Base-by-base conservation (phyloP, 2,797 vertebrate genomes). In the Heterohyrax brucei region DNA sequence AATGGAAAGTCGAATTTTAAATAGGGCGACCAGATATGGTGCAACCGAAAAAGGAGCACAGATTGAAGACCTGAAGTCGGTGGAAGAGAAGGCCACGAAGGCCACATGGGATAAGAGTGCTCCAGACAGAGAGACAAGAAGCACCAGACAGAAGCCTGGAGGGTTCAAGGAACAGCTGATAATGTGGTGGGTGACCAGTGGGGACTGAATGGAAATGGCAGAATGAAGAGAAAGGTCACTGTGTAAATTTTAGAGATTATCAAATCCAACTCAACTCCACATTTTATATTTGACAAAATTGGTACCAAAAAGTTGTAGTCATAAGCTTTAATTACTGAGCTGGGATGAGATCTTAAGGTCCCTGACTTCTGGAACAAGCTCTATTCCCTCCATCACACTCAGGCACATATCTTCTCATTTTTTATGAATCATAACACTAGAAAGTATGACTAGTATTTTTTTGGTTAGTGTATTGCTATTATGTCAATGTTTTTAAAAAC, bases 271-370 rank as follows among this genome's bases (percentile, higher is more conserved):
- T 56, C 79, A 83, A 66, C 30, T 12, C n/a, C 22, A 61, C 33
- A 62, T 33, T 64, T 10, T 48, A 48, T 86, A 89, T 39, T 30
- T 77, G 90, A 93, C 66, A 93, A 91, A 89, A 72, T 0, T 3
- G 7, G 7, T 50, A 75, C 30, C 64, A 48, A 77, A 86, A 77
- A 66, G 39, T 21, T 53, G 39, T 77, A 81, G 28, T 39, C 24
- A 75, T n/a, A 85, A 39, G 39, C 39, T 39, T 39, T 39, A 39
- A 39, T 39, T 39, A 39, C 39, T 39, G 18, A 84, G 16, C 7
- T 68, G 8, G 61, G n/a, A 30, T 24, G 18, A 84, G 61, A 56
- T 24, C n/a, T 30, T 50, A 39, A 70, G 26, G 22, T 28, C 44
- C 28, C 21, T 68, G 18, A 46, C 61, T 68, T 68, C 48, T 56